Conservation (phyloP, 2,888 invertebrate species). For the Pammene fasciana region DNA sequence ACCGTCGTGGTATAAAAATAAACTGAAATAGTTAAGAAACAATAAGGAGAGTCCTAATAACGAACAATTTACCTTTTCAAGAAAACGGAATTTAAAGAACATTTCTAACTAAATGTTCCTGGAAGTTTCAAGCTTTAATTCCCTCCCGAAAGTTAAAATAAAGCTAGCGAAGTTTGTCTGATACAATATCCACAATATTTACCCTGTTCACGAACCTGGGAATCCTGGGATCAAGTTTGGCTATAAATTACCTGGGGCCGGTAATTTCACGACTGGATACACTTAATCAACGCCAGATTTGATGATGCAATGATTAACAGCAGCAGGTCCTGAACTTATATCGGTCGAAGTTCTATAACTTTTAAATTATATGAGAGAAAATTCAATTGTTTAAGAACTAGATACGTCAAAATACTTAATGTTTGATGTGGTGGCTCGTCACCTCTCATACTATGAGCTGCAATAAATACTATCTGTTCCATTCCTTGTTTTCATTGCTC, state of each 20-base stretch:
- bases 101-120: constrained; percentile 32
- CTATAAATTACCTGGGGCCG: constrained; percentile 22
- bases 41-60: constrained; percentile 1
- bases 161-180: constrained; percentile 33
- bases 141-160: constrained; percentile 29
- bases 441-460: too few species aligned
- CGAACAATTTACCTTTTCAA: constrained; percentile 20
- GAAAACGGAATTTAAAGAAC: constrained; percentile 27
- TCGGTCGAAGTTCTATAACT: neutral
- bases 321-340: neutral
- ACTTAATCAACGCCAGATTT: constrained; percentile 16
- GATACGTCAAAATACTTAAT: too few species aligned
- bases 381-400: too few species aligned
- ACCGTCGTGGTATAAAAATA: too few species aligned
- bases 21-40: neutral
- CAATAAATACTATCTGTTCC: too few species aligned
- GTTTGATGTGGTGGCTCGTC: too few species aligned
- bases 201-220: constrained; percentile 17
- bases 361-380: neutral
- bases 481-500: too few species aligned
- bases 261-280: constrained; percentile 28
- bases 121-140: constrained; percentile 37
- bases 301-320: constrained; percentile 19
- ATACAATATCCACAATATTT: constrained; percentile 33
- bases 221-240: constrained; percentile 28